Evolutionary conservation across 2,797 vertebrate genomes (phyloP).

Genomic region (Danio tinwini): DNA sequence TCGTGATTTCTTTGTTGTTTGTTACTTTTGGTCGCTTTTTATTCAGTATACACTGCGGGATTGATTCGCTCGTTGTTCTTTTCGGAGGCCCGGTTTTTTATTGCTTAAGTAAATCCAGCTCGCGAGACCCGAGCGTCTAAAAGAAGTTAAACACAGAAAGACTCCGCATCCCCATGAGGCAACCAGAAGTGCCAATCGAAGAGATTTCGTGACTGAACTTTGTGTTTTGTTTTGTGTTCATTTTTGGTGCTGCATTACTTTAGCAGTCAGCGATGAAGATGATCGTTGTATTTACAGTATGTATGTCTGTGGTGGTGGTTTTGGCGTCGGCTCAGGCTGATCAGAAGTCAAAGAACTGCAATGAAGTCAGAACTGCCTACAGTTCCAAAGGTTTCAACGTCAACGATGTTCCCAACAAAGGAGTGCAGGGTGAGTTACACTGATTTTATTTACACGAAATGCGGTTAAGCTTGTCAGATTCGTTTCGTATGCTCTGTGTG

Average conservation of each 20-base stretch:
- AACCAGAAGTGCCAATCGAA: constrained; percentile 66
- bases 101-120: constrained; percentile 26
- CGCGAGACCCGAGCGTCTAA: constrained; percentile 8
- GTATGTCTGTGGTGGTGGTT: constrained; percentile 74
- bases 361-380: constrained; percentile 88
- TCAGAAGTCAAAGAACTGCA: constrained; percentile 88
- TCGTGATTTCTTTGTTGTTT: neutral
- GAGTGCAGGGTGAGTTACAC: constrained; percentile 84
- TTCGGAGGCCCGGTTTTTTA: constrained; percentile 18
- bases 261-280: constrained; percentile 70
- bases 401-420: constrained; percentile 90
- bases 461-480: too few species aligned
- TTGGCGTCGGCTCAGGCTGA: constrained; percentile 76
- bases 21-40: neutral
- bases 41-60: constrained; percentile 11
- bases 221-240: neutral
- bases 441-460: neutral
- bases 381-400: constrained; percentile 92
- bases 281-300: constrained; percentile 72
- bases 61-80: constrained; percentile 10
- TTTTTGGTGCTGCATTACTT: neutral
- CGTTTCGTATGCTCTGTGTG: neutral
- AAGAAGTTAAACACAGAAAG: constrained; percentile 50
- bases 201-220: constrained; percentile 59
- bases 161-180: constrained; percentile 75